Base-by-base conservation (phyloP, 2,888 invertebrate genomes). In the Hirtodrosophila cameraria region DNA sequence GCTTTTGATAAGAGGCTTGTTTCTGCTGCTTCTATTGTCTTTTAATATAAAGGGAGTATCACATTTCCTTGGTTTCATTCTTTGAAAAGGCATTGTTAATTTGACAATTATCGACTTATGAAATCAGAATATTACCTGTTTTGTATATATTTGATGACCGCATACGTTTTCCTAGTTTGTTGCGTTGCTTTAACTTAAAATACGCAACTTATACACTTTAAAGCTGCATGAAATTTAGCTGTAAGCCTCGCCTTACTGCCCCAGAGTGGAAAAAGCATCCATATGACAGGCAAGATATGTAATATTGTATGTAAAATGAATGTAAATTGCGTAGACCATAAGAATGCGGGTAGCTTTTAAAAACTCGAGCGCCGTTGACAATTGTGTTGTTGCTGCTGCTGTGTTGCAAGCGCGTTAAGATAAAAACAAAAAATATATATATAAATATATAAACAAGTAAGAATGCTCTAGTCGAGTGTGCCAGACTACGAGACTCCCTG, bases 261-360 rank as follows among this genome's bases (percentile, higher is more conserved):
- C 62, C 54, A 75, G 20, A 73, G 50, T 50, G 20, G 9, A 23
- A 42, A 15, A 38, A 30, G 6, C 11, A 27, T 18, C 39, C 63
- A 69, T 46, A 62, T 64, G 64, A 52, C 38, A 8, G 30, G 30
- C 46, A 55, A 57, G 46, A 45, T 62, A 50, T 62, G 42, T 43
- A 48, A 74, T 74, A 69, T 81, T 42, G 39, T 62, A 50, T 62
- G 42, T 43, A 48, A 74, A 77, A 69, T 81, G 61, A 55, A 84
- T 79, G 82, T 84, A 81, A 81, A 79, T 81, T 59, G 85, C 58
- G 45, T 58, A 58, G 43, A 36, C 82, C 81, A 77, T 84, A 73
- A 84, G 86, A 84, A 62, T 68, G 64, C 55, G 57, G 65, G 48
- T 42, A 74, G 60, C 71, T 63, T 67, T 75, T 46, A 63, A 75